A percentile compares a stretch with the other conserved stretches of the same genome.
Conservation (phyloP, 2,797 vertebrate species). For the Sciurus carolinensis region DNA sequence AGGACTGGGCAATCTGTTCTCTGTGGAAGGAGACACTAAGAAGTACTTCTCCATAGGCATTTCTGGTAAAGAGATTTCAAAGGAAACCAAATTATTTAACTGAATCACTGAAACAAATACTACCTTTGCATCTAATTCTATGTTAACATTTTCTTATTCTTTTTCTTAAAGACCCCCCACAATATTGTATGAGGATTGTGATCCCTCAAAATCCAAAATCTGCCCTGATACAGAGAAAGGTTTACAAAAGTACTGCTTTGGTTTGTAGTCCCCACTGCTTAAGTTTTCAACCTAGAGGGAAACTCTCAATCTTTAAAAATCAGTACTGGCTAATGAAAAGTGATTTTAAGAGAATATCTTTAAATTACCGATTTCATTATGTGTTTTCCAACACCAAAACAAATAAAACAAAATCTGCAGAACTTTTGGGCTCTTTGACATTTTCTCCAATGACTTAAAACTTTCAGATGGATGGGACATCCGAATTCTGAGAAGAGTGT, state of each 20-base stretch:
- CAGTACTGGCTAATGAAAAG: neutral
- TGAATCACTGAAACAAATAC: conserved; percentile 15
- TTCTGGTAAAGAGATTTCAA: neutral
- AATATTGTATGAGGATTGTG: neutral
- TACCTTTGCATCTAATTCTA: neutral
- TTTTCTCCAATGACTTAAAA: conserved; percentile 70
- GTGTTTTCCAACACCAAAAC: conserved; percentile 64
- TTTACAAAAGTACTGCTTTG: neutral
- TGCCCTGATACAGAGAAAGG: neutral
- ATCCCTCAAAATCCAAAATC: neutral
- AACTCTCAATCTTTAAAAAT: conserved; percentile 13
- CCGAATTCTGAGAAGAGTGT: conserved; percentile 16
- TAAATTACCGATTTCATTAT: conserved; percentile 54
- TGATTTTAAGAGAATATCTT: conserved; percentile 36
- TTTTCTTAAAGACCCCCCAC: conserved; percentile 13
- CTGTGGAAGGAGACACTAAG: neutral
- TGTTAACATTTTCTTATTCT: neutral
- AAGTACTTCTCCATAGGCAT: neutral
- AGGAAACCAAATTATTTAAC: neutral
- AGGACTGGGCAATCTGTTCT: neutral
- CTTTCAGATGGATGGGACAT: conserved; percentile 68
- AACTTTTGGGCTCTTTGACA: conserved; percentile 53
- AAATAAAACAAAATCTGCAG: conserved; percentile 64
- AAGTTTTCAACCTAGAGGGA: neutral
- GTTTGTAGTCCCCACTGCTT: neutral